Evolutionary conservation across 2,113 vertebrate genomes (phyloP).

Genomic region (Gymnorhina tibicen): DNA sequence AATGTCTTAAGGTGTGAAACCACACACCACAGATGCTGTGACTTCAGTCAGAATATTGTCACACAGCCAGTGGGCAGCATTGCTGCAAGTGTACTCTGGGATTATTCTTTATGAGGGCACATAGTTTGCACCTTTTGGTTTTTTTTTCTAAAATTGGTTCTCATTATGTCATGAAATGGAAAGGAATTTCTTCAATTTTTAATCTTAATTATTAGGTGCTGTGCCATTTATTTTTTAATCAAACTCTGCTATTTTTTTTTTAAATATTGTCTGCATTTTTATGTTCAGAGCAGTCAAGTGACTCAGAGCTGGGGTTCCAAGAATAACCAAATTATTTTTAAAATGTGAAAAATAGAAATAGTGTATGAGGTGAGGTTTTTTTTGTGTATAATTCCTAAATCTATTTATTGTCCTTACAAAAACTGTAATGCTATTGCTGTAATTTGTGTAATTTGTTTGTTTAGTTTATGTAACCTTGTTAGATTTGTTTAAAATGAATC

Average conservation of each 20-base stretch:
- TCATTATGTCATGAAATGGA: neutral
- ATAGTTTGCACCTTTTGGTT: neutral
- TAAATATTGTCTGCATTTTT: neutral
- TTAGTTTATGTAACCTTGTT: neutral
- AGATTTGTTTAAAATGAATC: neutral
- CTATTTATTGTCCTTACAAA: neutral
- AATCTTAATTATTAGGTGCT: neutral
- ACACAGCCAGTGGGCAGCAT: neutral
- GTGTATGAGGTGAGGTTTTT: neutral
- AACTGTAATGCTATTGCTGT: neutral
- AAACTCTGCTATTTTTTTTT: neutral
- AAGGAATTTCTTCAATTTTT: neutral
- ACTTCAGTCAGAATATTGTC: neutral
- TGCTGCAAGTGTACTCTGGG: fast-evolving
- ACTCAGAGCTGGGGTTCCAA: neutral
- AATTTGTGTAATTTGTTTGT: neutral
- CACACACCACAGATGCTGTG: neutral
- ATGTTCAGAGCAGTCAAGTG: neutral
- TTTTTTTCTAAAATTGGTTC: neutral
- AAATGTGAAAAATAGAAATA: neutral
- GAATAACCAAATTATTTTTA: neutral
- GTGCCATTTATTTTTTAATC: neutral
- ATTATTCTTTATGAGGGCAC: neutral
- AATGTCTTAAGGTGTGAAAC: neutral
- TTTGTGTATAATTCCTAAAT: neutral